Conservation (phyloP, 2,797 vertebrate genomes). For the Limosa lapponica region DNA sequence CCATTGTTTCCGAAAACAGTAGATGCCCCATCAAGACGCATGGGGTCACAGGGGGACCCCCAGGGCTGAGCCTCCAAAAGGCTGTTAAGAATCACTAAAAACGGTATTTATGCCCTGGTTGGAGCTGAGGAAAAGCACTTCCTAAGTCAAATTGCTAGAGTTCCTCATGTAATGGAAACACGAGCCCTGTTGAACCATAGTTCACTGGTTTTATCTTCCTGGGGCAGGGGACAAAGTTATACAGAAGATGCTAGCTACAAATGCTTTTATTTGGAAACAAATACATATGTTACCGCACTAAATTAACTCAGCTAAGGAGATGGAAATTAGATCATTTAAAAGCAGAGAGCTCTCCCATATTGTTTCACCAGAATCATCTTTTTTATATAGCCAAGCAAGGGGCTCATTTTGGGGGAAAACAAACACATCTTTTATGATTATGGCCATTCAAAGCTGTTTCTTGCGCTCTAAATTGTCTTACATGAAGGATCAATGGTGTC, state of each 20-base stretch:
- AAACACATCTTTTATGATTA: slow-evolving; percentile 61
- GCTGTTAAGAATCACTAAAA: background rate
- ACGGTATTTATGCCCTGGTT: background rate
- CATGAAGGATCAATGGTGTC: background rate
- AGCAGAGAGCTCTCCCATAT: slow-evolving; percentile 9
- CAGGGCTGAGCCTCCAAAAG: background rate
- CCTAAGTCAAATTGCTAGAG: background rate
- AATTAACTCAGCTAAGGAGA: slow-evolving; percentile 49
- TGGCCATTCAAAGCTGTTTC: slow-evolving; percentile 8
- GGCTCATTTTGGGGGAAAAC: slow-evolving; percentile 20
- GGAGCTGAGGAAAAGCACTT: background rate
- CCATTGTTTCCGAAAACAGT: background rate
- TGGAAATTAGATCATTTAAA: slow-evolving; percentile 65
- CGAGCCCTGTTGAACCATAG: background rate
- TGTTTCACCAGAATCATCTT: slow-evolving; percentile 5
- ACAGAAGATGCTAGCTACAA: background rate
- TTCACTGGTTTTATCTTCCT: background rate
- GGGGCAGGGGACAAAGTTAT: background rate
- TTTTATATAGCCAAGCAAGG: background rate
- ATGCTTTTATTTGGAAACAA: slow-evolving; percentile 21
- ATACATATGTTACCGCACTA: background rate
- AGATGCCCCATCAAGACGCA: background rate
- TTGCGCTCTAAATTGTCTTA: slow-evolving; percentile 4
- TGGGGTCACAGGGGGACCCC: accelerated
- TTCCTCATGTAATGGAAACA: background rate